Base-by-base conservation (phyloP, 2,888 invertebrate genomes). In the Piscicola geometra region DNA sequence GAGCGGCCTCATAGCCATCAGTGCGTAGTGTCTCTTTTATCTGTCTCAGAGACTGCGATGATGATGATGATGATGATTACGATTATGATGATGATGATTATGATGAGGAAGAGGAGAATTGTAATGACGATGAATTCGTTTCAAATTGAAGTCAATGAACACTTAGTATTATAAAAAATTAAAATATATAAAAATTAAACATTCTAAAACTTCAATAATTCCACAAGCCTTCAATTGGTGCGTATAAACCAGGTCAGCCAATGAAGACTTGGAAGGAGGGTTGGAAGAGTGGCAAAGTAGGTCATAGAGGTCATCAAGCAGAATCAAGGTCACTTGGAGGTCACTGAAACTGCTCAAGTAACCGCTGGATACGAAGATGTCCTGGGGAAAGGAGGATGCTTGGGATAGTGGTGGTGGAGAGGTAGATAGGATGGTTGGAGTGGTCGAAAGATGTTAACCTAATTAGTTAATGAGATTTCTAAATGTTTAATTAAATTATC, bases 311-410 rank as follows among this genome's bases (percentile, higher is more conserved):
- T 56, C 60, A 56, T 56, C 60, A 18, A 56, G 25, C 5, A 56
- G 60, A 56, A 56, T 25, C 25, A 56, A 56, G 25, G 60, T 56
- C 60, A 56, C 60, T 56, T 56, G 9, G 25, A 56, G 60, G 60
- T 18, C 60, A 56, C 25, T 56, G 60, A 15, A 56, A 56, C 15
- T 18, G 25, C 12, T 15, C 25, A 56, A 25, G 60, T 56, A 56
- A 25, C 60, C 60, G n/a, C 60, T 56, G 9, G 60, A 56, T n/a
- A 56, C 60, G 25, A 56, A 56, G n/a, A n/a, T 25, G 5, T 56
- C 60, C 60, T 56, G 60, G 3, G 60, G 5, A 25, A 21, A 47
- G 50, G 9, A 21, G 9, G 50, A 47, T 47, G 50, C 50, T n/a
- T n/a, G n/a, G n/a, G n/a, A n/a, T n/a, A n/a, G n/a, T n/a, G n/a